Evolutionary conservation across 2,113 vertebrate genomes (phyloP).

Genomic region (Chaetodon auriga): DNA sequence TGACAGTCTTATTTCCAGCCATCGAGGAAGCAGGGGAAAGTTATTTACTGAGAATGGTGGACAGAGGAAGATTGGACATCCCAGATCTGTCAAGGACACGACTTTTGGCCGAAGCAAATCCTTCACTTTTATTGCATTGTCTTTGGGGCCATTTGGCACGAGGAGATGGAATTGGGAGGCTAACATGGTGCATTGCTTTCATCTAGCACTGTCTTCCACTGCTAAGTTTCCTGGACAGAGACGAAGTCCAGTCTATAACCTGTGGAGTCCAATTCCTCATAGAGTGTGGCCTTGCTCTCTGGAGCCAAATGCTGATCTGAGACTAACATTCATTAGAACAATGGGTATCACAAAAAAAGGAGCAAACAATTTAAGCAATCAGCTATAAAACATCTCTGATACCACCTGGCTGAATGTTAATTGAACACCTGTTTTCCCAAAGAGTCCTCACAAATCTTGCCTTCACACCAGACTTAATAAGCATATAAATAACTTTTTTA

Average conservation of each 20-base stretch:
- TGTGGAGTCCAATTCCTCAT: slow-evolving; percentile 20
- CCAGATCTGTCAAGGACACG: slow-evolving; percentile 69
- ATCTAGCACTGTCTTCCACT: slow-evolving; percentile 29
- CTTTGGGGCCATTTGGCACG: slow-evolving; percentile 51
- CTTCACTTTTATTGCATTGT: slow-evolving; percentile 65
- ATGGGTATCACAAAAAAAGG: not conserved
- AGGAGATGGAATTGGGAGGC: slow-evolving; percentile 33
- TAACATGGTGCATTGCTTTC: slow-evolving; percentile 15
- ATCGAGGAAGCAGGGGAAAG: slow-evolving; percentile 30
- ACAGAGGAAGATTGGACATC: slow-evolving; percentile 65
- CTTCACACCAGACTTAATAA: slow-evolving; percentile 25
- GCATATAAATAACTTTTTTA: slow-evolving; percentile 30
- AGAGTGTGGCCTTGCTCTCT: not conserved
- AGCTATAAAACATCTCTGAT: slow-evolving; percentile 13
- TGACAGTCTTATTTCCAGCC: slow-evolving; percentile 74
- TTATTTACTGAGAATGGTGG: slow-evolving; percentile 65
- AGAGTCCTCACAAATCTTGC: slow-evolving; percentile 14
- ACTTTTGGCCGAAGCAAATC: slow-evolving; percentile 60
- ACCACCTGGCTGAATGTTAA: slow-evolving; percentile 49
- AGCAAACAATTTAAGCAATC: not conserved
- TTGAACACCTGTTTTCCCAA: slow-evolving; percentile 58
- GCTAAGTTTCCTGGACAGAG: slow-evolving; percentile 6
- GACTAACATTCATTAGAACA: not conserved
- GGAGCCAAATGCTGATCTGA: slow-evolving; percentile 7
- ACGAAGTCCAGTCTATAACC: slow-evolving; percentile 30